Percentiles rank a stretch among this genome's conserved stretches.
Conservation (phyloP, 2,797 vertebrate genomes). For the Darevskia mixta region DNA sequence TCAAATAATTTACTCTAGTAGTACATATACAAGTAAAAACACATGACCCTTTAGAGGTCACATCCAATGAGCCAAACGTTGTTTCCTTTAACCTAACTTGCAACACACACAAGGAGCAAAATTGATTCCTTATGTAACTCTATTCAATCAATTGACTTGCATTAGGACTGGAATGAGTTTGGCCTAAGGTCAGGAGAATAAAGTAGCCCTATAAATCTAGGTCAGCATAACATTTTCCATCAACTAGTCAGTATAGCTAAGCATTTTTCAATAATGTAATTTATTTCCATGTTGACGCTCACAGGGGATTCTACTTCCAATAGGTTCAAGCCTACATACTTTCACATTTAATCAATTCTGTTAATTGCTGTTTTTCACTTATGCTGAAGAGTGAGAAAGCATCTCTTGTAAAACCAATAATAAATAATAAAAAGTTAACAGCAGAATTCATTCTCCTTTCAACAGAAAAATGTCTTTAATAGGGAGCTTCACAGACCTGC, state of each 20-base stretch:
- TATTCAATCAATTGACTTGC: slow-evolving; percentile 14
- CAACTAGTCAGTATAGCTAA: not conserved
- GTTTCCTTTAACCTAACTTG: slow-evolving; percentile 3
- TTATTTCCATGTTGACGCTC: slow-evolving; percentile 27
- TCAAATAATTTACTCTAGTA: not conserved
- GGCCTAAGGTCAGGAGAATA: slow-evolving; percentile 18
- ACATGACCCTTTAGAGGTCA: not conserved
- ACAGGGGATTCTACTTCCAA: not conserved
- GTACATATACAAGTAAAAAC: not conserved
- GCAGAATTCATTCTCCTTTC: not conserved
- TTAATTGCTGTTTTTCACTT: slow-evolving; percentile 2
- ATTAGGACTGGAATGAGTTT: slow-evolving; percentile 40
- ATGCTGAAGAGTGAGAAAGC: not conserved
- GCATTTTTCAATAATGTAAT: slow-evolving; percentile 16
- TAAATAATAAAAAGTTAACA: not conserved
- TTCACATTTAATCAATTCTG: slow-evolving; percentile 10
- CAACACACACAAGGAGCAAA: not conserved
- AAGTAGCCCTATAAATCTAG: slow-evolving; percentile 30
- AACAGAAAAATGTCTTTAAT: not conserved
- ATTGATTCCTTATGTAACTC: slow-evolving; percentile 32
- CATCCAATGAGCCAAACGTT: not conserved
- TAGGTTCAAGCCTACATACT: not conserved
- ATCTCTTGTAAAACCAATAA: slow-evolving; percentile 14
- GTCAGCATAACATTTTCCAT: not conserved
- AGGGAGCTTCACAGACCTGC: not conserved